These are phyloP conservation scores for Salvator merianae DNA, from an alignment of 2,113 vertebrate species.

Conservation along the genomic window DNA sequence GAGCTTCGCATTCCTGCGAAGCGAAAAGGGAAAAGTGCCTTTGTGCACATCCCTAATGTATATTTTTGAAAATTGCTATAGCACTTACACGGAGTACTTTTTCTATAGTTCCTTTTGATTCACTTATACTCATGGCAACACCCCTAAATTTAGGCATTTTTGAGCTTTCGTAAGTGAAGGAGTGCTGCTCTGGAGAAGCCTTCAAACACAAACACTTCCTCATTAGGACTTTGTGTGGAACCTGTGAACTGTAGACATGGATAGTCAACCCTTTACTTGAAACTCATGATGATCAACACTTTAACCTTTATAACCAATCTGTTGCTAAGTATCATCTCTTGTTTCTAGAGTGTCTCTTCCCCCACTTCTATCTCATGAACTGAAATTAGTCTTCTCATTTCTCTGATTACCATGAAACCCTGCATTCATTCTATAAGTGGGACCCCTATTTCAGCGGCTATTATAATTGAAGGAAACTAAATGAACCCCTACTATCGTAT, in stretches of 20 bases:
- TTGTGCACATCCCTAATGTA: too few relatives aligned
- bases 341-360: slow-evolving; percentile 1
- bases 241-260: neutral
- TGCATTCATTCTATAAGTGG: slow-evolving; percentile 3
- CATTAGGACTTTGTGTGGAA: neutral
- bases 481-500: slow-evolving; percentile 19
- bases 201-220: too few relatives aligned
- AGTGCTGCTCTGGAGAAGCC: neutral
- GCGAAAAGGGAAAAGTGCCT: too few relatives aligned
- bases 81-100: neutral
- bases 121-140: neutral
- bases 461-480: slow-evolving; percentile 48
- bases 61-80: neutral
- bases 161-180: neutral
- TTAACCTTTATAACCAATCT: neutral
- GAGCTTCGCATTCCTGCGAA: too few relatives aligned
- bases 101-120: neutral
- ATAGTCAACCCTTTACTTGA: slow-evolving; percentile 10
- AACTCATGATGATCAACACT: neutral
- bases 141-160: slow-evolving; percentile 6
- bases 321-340: neutral
- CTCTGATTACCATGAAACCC: slow-evolving; percentile 32
- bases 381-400: slow-evolving; percentile 14
- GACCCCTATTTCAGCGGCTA: slow-evolving; percentile 38
- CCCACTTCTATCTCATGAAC: neutral